A percentile compares a stretch with the other conserved stretches of the same genome.
These are phyloP conservation scores for Chironomus tepperi DNA, from an alignment of 1,140 invertebrate genomes.

Conservation along the genomic window DNA sequence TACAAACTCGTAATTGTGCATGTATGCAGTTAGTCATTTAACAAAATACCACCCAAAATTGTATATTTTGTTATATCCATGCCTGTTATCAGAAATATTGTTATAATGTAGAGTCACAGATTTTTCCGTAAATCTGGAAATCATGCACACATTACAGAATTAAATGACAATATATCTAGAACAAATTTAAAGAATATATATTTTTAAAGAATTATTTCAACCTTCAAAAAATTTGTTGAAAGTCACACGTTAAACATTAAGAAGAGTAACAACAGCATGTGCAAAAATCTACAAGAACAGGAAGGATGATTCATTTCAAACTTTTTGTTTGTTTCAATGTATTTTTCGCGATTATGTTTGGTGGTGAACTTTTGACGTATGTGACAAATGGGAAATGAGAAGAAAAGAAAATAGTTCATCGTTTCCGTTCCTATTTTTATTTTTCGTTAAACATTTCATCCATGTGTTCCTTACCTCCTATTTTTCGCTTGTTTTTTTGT, in stretches of 20 bases:
- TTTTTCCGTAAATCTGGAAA: no score
- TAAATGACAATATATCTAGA: no score
- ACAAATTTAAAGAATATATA: no score
- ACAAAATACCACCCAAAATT: no score
- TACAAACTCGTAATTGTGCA: no score
- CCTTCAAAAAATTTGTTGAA: neutral
- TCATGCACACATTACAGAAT: no score
- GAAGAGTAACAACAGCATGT: neutral
- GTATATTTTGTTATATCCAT: no score
- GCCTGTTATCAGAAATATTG: no score
- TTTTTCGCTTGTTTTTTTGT: neutral
- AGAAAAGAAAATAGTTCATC: no score
- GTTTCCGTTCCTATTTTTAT: neutral
- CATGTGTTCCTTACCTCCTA: neutral
- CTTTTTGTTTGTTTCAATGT: neutral
- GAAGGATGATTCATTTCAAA: neutral
- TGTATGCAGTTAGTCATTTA: no score
- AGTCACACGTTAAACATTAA: neutral
- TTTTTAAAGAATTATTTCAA: neutral
- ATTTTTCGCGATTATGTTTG: neutral
- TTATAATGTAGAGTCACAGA: no score
- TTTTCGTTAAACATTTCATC: neutral
- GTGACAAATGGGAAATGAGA: conserved; percentile 2
- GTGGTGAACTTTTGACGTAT: conserved; percentile 6
- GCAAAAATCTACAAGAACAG: neutral